phyloP scores from a whole-genome alignment of 2,113 vertebrate genomes.

The Tupaia chinensis region DNA sequence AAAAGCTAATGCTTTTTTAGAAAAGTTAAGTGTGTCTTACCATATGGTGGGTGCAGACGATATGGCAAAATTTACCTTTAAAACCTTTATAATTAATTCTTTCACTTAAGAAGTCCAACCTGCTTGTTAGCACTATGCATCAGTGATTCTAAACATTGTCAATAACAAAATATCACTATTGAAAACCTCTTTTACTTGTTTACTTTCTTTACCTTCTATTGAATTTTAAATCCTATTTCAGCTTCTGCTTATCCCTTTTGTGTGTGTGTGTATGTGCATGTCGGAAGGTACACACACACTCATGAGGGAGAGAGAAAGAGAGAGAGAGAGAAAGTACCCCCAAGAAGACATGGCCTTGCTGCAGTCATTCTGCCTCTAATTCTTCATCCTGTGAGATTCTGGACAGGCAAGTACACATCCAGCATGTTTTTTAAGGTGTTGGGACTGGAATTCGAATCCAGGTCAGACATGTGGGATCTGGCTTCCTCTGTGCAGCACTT shows the following conservation, averaged over 20 bases:
- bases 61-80: neutral
- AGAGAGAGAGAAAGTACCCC: no score
- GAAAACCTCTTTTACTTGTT: neutral
- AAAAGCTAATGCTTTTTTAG: neutral
- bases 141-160: neutral
- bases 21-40: neutral
- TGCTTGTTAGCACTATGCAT: neutral
- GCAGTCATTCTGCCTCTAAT: no score
- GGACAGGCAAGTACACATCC: no score
- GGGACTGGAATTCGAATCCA: no score
- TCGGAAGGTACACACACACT: no score
- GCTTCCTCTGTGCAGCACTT: no score
- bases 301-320: no score
- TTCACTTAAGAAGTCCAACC: neutral
- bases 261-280: no score
- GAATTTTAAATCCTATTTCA: neutral
- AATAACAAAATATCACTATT: neutral
- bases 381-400: no score
- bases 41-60: neutral
- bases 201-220: neutral
- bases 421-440: no score
- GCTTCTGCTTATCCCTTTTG: neutral
- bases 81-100: neutral
- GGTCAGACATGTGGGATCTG: no score
- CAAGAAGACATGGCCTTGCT: no score